Evolutionary conservation across 2,888 invertebrate genomes (phyloP).

Genomic region (Andrena bicolor): DNA sequence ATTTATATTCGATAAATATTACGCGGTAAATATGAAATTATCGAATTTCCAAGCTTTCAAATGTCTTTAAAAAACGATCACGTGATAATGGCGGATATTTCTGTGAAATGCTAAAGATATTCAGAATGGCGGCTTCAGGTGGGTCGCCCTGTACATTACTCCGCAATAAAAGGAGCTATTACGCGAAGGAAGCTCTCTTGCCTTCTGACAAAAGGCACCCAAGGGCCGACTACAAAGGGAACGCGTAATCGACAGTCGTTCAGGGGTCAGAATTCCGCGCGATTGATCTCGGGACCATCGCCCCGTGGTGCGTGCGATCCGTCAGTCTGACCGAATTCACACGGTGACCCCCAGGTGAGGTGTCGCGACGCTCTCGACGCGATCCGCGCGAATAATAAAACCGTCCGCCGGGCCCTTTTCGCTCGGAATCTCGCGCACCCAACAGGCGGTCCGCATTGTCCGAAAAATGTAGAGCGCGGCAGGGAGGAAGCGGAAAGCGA

Average conservation of each 20-base stretch:
- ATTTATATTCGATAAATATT: too few relatives aligned
- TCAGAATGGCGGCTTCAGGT: not conserved
- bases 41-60: not conserved
- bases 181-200: constrained; percentile 15
- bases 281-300: constrained; percentile 34
- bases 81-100: too few relatives aligned
- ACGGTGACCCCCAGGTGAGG: constrained; percentile 63
- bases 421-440: constrained; percentile 55
- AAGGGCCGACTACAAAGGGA: not conserved
- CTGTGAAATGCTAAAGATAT: not conserved
- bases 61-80: not conserved
- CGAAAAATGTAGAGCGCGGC: constrained; percentile 68
- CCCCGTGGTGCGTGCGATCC: constrained; percentile 21
- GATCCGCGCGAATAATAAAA: constrained; percentile 70
- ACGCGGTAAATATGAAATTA: not conserved
- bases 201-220: constrained; percentile 12
- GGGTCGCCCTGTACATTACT: too few relatives aligned
- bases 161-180: not conserved
- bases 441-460: constrained; percentile 73
- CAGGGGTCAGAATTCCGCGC: constrained; percentile 29
- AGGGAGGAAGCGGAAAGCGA: constrained; percentile 63
- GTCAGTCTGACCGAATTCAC: constrained; percentile 62
- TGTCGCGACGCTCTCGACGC: constrained; percentile 52
- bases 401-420: constrained; percentile 53
- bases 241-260: constrained; percentile 30